Evolutionary conservation across 2,113 vertebrate genomes (phyloP).

Genomic region (Oceanites oceanicus): DNA sequence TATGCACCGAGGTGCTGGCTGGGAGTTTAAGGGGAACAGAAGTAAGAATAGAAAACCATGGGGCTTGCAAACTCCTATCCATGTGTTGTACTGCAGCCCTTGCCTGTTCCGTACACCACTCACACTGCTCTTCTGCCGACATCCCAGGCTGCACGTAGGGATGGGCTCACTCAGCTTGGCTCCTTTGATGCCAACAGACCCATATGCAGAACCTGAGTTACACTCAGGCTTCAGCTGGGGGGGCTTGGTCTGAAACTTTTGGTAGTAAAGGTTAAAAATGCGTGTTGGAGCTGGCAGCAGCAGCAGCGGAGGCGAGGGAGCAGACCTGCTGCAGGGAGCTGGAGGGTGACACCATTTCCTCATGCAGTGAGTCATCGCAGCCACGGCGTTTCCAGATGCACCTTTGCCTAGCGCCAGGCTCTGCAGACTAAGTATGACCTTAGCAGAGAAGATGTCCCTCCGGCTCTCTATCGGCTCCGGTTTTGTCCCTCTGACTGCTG

Average conservation of each 20-base stretch:
- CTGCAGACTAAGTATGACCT: neutral
- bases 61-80: neutral
- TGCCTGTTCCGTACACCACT: neutral
- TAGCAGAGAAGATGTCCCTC: neutral
- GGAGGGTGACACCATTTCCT: conserved; percentile 38
- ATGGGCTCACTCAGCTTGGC: neutral
- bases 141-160: accelerated
- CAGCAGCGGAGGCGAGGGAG: accelerated
- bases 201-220: neutral
- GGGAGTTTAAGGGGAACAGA: neutral
- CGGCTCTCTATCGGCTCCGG: neutral
- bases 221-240: neutral
- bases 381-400: neutral
- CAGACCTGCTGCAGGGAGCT: neutral
- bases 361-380: neutral
- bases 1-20: neutral
- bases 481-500: neutral
- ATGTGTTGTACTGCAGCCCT: neutral
- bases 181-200: neutral
- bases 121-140: neutral
- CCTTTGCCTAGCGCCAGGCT: neutral
- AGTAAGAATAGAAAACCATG: neutral
- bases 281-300: neutral
- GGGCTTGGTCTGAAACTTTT: neutral
- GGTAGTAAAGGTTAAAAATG: neutral